phyloP scores from a whole-genome alignment of 2,888 invertebrate species.

The Rugalucina vietnamica region DNA sequence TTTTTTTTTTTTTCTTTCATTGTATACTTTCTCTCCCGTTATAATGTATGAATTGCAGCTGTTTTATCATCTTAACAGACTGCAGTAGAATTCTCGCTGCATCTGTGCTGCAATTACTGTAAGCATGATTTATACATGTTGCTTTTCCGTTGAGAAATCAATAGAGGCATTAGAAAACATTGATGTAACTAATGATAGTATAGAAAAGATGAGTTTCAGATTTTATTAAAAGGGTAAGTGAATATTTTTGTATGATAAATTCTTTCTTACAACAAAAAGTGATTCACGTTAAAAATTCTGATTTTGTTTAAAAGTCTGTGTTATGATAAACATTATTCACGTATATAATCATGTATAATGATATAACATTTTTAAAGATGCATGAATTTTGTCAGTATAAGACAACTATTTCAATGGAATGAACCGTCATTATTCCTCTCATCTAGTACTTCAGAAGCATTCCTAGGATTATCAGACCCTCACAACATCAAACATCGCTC shows the following conservation, averaged over 20 bases:
- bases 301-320: not conserved
- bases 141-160: not conserved
- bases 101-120: not conserved
- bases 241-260: not conserved
- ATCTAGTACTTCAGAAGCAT: too few relatives aligned
- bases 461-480: not conserved
- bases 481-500: not conserved
- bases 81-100: not conserved
- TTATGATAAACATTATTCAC: not conserved
- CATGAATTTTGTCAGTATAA: too few relatives aligned
- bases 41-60: not conserved
- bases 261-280: not conserved
- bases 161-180: not conserved
- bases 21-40: not conserved
- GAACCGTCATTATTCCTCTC: too few relatives aligned
- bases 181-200: not conserved
- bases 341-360: not conserved
- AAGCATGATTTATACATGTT: not conserved
- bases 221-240: not conserved
- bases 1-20: not conserved
- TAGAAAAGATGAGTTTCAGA: not conserved
- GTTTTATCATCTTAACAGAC: not conserved
- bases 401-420: too few relatives aligned
- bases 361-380: too few relatives aligned
- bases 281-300: not conserved